These are phyloP conservation scores for Sapajus apella DNA, from an alignment of 2,113 vertebrate species.

Conservation along the genomic window DNA sequence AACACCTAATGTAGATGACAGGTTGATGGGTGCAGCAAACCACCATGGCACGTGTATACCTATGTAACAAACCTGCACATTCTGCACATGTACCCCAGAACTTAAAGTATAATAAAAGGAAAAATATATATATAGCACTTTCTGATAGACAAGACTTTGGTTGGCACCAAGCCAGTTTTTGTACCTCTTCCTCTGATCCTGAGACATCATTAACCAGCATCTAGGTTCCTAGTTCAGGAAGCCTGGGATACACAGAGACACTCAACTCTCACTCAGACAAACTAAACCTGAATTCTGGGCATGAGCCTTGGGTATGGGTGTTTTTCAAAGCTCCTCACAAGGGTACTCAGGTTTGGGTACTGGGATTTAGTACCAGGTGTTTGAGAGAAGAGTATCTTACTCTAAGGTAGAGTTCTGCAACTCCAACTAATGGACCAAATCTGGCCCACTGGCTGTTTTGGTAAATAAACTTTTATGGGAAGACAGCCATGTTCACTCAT, in stretches of 20 bases:
- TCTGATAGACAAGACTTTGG: fast-evolving
- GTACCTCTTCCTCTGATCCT: background rate
- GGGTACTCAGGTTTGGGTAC: background rate
- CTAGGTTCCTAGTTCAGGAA: background rate
- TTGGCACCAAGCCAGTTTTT: too few relatives aligned
- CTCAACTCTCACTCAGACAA: background rate
- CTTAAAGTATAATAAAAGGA: too few relatives aligned
- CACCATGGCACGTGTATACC: too few relatives aligned
- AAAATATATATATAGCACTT: fast-evolving
- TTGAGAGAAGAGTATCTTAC: background rate
- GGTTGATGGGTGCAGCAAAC: too few relatives aligned
- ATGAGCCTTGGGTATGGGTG: fast-evolving
- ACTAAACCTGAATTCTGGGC: background rate
- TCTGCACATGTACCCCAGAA: too few relatives aligned
- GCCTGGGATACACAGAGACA: background rate
- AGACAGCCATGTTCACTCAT: background rate
- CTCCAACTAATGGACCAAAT: background rate
- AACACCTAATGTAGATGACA: too few relatives aligned
- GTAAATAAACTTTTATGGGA: slow-evolving; percentile 24
- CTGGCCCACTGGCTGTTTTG: background rate
- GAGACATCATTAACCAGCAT: background rate
- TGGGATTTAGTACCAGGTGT: fast-evolving
- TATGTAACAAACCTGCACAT: too few relatives aligned
- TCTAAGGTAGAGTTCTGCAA: background rate
- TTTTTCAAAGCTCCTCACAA: background rate